Percentiles rank a stretch among this genome's conserved stretches.
phyloP scores from a whole-genome alignment of 2,113 vertebrate species.

The Eidolon helvum region DNA sequence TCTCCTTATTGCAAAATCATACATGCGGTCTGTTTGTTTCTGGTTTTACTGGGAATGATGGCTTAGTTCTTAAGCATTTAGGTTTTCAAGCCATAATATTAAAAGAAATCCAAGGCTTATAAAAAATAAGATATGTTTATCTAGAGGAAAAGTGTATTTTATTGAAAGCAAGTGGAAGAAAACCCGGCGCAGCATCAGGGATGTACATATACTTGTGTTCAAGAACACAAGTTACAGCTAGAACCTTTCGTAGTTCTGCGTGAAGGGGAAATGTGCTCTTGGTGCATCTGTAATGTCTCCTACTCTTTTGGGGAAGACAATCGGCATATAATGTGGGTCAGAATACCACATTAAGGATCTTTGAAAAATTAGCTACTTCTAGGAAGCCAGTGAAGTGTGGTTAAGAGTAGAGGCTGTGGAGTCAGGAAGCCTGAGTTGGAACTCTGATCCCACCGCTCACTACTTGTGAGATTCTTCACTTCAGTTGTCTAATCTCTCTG shows the following conservation, averaged over 20 bases:
- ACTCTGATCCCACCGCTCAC: not conserved
- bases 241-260: not conserved
- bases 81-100: not conserved
- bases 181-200: not conserved
- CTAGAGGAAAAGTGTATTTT: not conserved
- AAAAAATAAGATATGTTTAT: not conserved
- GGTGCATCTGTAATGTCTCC: not conserved
- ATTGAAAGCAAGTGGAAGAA: not conserved
- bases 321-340: not conserved
- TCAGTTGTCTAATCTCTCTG: not conserved
- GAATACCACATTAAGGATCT: not conserved
- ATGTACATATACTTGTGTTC: not conserved
- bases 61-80: not conserved
- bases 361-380: not conserved
- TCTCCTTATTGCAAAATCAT: not conserved
- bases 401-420: not conserved
- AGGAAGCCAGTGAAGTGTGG: not conserved
- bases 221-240: not conserved
- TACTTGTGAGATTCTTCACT: not conserved
- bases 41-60: not conserved
- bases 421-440: not conserved
- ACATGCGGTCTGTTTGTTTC: not conserved
- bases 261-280: not conserved
- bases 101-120: constrained; percentile 8
- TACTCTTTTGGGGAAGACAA: not conserved